Base-by-base conservation (phyloP, 2,888 invertebrate genomes). In the Patella caerulea region DNA sequence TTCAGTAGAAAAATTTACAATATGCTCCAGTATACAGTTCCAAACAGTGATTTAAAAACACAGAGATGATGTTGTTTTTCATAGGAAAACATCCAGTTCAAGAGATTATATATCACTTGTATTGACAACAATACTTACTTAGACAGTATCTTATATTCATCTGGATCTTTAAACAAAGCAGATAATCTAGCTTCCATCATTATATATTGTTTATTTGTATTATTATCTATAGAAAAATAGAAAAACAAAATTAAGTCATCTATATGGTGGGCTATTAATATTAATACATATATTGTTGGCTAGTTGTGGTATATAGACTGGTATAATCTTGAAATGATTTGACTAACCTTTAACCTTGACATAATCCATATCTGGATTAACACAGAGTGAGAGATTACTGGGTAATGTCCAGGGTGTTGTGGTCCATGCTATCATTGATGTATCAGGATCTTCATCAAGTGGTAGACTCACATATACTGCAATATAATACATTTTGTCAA, bases 341-440 rank as follows among this genome's bases (percentile, higher is more conserved):
- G 3, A 77, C 81, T 83, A 72, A 92, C 92, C 92, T 90, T 90
- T 89, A 0, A 98, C 93, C 92, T 96, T 95, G 0, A 96, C 94
- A 92, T 99, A 99, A 59, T 93, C 94, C 85, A 97, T 93, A 75
- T 95, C 95, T 1, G 98, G 95, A 93, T 99, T 95, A 14, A 99
- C 98, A 93, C 98, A 98, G 3, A 98, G 94, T 0, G 98, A 95
- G 86, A 98, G 92, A 92, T 99, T 99, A 87, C 98, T 98, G 0
- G 99, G 99, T 81, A 99, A 93, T 29, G 99, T 99, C 99, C 99
- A 99, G 0, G 99, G 99, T 14, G 99, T 99, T 7, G 99, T 99
- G 0, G 99, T 99, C 99, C 99, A 99, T 3, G 97, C 96, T 12
- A 98, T 93, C 75, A 98, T 91, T 53, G 94, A 93, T 59, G 95